A percentile compares a stretch with the other conserved stretches of the same genome.
phyloP scores from a whole-genome alignment of 2,888 invertebrate species.

The Cephonodes hylas region DNA sequence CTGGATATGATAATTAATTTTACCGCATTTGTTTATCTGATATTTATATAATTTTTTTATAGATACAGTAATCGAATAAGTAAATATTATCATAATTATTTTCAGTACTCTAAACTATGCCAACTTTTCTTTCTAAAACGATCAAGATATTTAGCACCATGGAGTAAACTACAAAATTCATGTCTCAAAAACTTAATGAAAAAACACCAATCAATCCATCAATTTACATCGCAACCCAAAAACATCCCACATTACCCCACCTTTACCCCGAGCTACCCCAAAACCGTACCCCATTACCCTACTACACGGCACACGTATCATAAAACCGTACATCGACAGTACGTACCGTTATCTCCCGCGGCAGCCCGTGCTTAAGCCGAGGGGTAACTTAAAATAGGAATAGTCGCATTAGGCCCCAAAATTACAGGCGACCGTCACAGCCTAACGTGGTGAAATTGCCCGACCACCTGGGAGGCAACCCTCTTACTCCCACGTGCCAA shows the following conservation, averaged over 20 bases:
- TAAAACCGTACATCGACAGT: conserved; percentile 15
- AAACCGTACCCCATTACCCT: not conserved
- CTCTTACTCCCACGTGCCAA: conserved; percentile 51
- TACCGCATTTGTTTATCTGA: not conserved
- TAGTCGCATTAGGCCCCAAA: conserved; percentile 80
- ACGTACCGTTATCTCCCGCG: conserved; percentile 61
- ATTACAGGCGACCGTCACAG: conserved; percentile 80
- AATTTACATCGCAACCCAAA: not conserved
- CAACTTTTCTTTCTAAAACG: no score
- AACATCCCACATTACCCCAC: not conserved
- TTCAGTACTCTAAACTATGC: no score
- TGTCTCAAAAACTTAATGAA: no score
- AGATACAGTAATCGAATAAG: no score
- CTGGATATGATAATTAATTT: not conserved
- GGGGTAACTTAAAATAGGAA: conserved; percentile 79
- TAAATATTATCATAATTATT: no score
- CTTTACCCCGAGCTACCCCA: no score
- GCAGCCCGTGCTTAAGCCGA: conserved; percentile 73
- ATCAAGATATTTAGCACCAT: no score
- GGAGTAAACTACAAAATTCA: no score
- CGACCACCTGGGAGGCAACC: conserved; percentile 75
- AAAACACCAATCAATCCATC: not conserved
- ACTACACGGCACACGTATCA: conserved; percentile 6
- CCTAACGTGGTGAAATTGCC: conserved; percentile 79
- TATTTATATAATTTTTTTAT: no score